Conservation (phyloP, 2,797 vertebrate species). For the Myotis vivesi region DNA sequence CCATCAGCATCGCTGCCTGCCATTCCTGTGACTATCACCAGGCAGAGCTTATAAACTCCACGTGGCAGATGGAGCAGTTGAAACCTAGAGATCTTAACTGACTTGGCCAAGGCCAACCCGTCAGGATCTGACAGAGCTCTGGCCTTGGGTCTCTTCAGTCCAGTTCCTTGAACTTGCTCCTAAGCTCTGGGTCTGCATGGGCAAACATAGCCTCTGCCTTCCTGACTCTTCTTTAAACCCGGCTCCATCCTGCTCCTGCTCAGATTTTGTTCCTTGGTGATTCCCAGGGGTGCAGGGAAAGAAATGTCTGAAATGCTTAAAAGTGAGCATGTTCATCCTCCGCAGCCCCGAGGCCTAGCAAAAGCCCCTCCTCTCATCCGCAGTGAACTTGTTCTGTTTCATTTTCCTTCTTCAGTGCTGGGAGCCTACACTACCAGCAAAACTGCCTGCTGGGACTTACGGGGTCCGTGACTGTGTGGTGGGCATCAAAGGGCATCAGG, state of each 20-base stretch:
- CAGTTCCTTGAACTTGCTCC: background rate
- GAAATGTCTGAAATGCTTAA: background rate
- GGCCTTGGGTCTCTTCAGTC: background rate
- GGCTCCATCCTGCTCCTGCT: background rate
- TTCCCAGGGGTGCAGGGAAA: background rate
- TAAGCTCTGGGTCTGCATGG: background rate
- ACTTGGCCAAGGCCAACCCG: background rate
- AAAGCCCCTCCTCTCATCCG: background rate
- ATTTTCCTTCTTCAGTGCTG: conserved; percentile 75
- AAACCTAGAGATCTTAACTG: background rate
- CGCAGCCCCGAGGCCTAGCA: background rate
- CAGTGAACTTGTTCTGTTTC: background rate
- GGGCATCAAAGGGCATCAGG: conserved; percentile 84
- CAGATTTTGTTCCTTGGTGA: background rate
- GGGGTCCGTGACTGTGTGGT: conserved; percentile 83
- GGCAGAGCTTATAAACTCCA: background rate
- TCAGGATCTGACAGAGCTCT: background rate
- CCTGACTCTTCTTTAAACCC: background rate
- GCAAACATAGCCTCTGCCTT: background rate
- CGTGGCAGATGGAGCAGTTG: background rate
- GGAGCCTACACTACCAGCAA: conserved; percentile 89
- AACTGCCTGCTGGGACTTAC: conserved; percentile 88
- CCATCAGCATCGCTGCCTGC: background rate
- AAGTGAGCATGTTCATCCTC: background rate
- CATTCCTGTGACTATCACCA: background rate